Percentiles rank a stretch among this genome's conserved stretches.
Conservation (phyloP, 2,888 invertebrate genomes). For the Ecliptopera silaceata region DNA sequence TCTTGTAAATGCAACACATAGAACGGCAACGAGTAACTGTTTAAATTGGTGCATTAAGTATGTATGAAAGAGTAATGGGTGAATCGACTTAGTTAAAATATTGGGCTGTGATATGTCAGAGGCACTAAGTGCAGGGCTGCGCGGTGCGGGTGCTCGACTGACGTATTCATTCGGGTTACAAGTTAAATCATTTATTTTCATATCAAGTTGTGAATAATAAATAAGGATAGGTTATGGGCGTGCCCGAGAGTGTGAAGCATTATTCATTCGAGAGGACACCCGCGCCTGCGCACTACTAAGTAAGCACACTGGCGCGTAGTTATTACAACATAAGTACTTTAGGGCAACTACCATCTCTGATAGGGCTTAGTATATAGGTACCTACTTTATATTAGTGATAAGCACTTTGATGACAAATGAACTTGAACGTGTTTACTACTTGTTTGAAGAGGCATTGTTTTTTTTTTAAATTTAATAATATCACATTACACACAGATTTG, state of each 20-base stretch:
- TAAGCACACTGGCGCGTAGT: background rate
- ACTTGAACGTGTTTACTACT: too few relatives aligned
- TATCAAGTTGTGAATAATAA: constrained; percentile 7
- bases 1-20: too few relatives aligned
- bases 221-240: background rate
- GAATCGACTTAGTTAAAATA: constrained; percentile 9
- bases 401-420: too few relatives aligned
- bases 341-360: too few relatives aligned
- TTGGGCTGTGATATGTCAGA: constrained; percentile 21
- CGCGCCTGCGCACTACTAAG: background rate
- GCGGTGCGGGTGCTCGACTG: background rate
- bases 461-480: too few relatives aligned
- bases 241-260: background rate
- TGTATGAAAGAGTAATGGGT: background rate
- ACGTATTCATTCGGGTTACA: background rate
- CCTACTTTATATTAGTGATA: too few relatives aligned
- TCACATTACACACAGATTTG: too few relatives aligned
- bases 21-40: too few relatives aligned
- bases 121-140: constrained; percentile 14
- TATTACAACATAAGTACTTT: too few relatives aligned
- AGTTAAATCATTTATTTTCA: constrained; percentile 18
- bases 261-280: background rate
- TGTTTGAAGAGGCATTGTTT: too few relatives aligned
- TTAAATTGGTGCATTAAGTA: background rate
- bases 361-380: too few relatives aligned